These are phyloP conservation scores for Melinopterus prodromus DNA, from an alignment of 2,888 invertebrate genomes.

Conservation along the genomic window DNA sequence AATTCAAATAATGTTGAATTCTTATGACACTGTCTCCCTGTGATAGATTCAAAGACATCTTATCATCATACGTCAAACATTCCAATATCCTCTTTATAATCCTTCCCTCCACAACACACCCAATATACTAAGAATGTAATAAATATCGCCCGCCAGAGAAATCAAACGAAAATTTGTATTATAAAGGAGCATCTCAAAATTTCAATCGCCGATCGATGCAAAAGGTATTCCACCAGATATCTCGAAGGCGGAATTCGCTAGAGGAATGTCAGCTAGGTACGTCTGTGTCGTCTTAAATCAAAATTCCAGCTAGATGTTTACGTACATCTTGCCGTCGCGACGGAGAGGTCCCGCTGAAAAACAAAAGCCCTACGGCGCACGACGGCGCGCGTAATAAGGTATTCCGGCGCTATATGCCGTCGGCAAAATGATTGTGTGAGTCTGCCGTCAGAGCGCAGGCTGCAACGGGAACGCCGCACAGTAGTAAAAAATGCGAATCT, in stretches of 20 bases:
- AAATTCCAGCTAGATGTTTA: conserved; percentile 32
- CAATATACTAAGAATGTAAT: not conserved
- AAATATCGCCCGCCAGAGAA: not conserved
- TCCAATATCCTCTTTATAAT: not conserved
- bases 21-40: too few relatives aligned
- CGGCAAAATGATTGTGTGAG: conserved; percentile 6
- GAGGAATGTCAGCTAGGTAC: conserved; percentile 19
- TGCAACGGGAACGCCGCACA: too few relatives aligned
- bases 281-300: conserved; percentile 24
- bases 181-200: not conserved
- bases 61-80: not conserved
- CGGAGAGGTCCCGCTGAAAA: conserved; percentile 14
- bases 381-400: conserved; percentile 32
- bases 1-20: too few relatives aligned
- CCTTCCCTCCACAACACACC: not conserved
- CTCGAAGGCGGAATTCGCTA: conserved; percentile 9
- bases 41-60: too few relatives aligned
- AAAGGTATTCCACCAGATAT: not conserved
- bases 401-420: conserved; percentile 32
- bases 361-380: conserved; percentile 23
- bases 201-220: not conserved
- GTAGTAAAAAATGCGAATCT: too few relatives aligned
- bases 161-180: not conserved
- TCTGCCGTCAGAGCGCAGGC: conserved; percentile 35
- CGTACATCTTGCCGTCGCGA: conserved; percentile 13